Conservation (phyloP, 2,797 vertebrate genomes). For the Harpagifer antarcticus region DNA sequence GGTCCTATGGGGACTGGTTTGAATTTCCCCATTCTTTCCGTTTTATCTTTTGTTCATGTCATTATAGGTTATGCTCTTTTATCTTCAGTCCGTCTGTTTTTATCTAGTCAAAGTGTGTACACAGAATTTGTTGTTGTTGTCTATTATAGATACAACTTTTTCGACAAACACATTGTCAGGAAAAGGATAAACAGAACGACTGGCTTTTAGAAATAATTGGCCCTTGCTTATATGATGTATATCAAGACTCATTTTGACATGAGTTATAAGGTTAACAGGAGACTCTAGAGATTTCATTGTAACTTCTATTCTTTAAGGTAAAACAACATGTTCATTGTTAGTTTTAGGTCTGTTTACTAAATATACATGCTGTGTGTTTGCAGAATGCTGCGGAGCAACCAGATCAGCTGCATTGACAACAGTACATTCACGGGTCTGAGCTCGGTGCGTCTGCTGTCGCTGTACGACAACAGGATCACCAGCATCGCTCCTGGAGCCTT, state of each 20-base stretch:
- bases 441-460: conserved; percentile 95
- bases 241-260: not conserved
- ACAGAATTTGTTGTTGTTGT: not conserved
- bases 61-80: conserved; percentile 9
- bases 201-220: not conserved
- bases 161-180: not conserved
- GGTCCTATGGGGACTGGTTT: conserved; percentile 68
- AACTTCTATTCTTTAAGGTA: not conserved
- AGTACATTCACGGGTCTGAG: conserved; percentile 95
- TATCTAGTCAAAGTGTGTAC: not conserved
- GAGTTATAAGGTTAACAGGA: too few species aligned
- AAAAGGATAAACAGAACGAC: not conserved
- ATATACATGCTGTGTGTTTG: conserved; percentile 22
- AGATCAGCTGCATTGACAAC: conserved; percentile 96
- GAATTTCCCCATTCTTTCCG: conserved; percentile 60
- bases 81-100: conserved; percentile 10
- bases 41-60: conserved; percentile 35
- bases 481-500: conserved; percentile 95
- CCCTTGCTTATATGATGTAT: too few species aligned
- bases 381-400: conserved; percentile 98
- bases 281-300: not conserved
- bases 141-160: not conserved
- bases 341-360: not conserved
- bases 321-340: not conserved
- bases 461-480: conserved; percentile 97